phyloP scores from a whole-genome alignment of 2,888 invertebrate genomes.

The Drosophila macrothrix region DNA sequence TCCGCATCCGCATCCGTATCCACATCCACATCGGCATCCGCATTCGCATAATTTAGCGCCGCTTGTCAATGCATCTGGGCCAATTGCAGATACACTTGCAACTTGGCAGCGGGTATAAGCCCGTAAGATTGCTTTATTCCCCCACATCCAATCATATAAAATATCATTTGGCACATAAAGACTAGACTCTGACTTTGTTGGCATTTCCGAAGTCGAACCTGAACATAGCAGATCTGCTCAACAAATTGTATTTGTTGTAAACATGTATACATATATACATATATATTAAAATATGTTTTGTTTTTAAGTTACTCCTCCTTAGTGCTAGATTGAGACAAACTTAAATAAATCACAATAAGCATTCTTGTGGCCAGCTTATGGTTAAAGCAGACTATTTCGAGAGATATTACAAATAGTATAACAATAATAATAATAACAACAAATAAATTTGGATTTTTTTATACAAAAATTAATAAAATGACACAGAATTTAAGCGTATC shows the following conservation, averaged over 20 bases:
- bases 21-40: neutral
- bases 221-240: neutral
- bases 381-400: neutral
- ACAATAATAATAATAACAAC: neutral
- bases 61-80: slow-evolving; percentile 58
- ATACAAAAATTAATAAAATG: too few relatives aligned
- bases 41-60: slow-evolving; percentile 46
- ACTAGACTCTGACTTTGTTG: slow-evolving; percentile 5
- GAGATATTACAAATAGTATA: neutral
- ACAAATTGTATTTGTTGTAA: neutral
- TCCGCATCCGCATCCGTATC: slow-evolving; percentile 1
- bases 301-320: neutral
- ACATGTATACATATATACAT: slow-evolving; percentile 17
- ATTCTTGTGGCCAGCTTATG: too few relatives aligned
- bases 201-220: neutral
- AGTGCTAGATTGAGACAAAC: neutral
- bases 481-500: too few relatives aligned
- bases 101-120: slow-evolving; percentile 9
- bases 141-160: slow-evolving; percentile 53
- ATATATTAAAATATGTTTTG: slow-evolving; percentile 12
- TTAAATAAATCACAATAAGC: neutral
- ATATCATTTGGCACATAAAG: slow-evolving; percentile 36
- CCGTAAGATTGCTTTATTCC: slow-evolving; percentile 42
- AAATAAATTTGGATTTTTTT: too few relatives aligned
- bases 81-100: slow-evolving; percentile 44